phyloP scores from a whole-genome alignment of 2,888 invertebrate species.

The Eretmocerus hayati region DNA sequence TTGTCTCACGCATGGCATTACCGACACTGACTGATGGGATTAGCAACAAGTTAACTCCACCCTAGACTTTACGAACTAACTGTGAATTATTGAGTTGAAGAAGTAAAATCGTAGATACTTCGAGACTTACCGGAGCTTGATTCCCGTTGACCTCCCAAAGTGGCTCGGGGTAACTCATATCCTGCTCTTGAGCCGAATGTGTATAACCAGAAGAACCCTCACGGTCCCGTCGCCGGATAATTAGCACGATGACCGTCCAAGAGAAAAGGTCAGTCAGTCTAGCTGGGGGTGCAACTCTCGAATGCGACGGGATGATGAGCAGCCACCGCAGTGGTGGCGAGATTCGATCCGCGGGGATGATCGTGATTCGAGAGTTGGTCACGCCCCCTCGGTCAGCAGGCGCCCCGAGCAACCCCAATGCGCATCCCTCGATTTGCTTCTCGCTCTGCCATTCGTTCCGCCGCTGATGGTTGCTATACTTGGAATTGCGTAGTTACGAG shows the following conservation, averaged over 20 bases:
- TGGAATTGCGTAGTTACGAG: no score
- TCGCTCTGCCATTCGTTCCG: no score
- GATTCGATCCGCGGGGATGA: not conserved
- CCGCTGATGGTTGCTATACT: no score
- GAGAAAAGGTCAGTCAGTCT: not conserved
- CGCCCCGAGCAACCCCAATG: no score
- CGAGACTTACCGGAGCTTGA: conserved; percentile 42
- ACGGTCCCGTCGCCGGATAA: not conserved
- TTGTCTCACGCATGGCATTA: no score
- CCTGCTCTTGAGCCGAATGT: conserved; percentile 25
- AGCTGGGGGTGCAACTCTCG: not conserved
- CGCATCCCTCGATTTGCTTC: no score
- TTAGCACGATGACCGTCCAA: not conserved
- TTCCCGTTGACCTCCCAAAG: conserved; percentile 45
- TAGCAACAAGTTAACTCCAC: no score
- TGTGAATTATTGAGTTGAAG: no score
- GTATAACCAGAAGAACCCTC: not conserved
- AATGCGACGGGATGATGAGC: not conserved
- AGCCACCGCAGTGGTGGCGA: not conserved
- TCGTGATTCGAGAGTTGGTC: conserved; percentile 3
- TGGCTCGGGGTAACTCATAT: conserved; percentile 45
- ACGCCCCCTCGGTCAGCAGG: conserved; percentile 18
- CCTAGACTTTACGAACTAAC: no score
- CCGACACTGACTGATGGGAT: no score
- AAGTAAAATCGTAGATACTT: not conserved